Evolutionary conservation across 2,113 vertebrate genomes (phyloP).

Genomic region (Glaucidium brasilianum): DNA sequence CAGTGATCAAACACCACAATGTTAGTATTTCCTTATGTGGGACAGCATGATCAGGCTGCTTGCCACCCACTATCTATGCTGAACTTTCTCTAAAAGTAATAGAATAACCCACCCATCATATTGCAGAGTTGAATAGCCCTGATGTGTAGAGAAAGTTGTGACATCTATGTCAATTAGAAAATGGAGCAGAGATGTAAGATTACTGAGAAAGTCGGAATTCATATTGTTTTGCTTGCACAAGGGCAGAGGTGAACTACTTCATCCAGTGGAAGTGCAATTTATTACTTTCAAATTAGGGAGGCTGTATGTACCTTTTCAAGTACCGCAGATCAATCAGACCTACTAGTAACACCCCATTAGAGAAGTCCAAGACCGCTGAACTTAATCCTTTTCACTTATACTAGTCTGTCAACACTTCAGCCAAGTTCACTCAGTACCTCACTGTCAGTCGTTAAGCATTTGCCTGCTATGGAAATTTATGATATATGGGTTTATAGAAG

Average conservation of each 20-base stretch:
- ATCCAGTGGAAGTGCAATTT: neutral
- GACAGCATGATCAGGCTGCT: neutral
- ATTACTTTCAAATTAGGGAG: neutral
- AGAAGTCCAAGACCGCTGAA: neutral
- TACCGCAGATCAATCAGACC: neutral
- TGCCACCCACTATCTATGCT: neutral
- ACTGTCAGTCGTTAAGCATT: neutral
- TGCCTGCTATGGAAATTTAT: neutral
- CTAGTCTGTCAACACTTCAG: neutral
- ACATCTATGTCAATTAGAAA: neutral
- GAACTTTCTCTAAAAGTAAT: neutral
- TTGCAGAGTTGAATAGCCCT: neutral
- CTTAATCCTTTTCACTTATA: neutral
- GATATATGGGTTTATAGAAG: neutral
- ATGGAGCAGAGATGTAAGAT: neutral
- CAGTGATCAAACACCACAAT: neutral
- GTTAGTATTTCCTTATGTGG: neutral
- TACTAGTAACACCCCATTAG: neutral
- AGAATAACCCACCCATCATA: accelerated
- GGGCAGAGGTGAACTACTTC: neutral
- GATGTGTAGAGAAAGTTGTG: neutral
- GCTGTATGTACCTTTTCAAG: neutral
- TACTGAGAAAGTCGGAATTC: neutral
- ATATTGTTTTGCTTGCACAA: neutral
- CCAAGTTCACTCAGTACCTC: neutral